phyloP scores from a whole-genome alignment of 1,140 invertebrate species.

The Hypothenemus hampei region DNA sequence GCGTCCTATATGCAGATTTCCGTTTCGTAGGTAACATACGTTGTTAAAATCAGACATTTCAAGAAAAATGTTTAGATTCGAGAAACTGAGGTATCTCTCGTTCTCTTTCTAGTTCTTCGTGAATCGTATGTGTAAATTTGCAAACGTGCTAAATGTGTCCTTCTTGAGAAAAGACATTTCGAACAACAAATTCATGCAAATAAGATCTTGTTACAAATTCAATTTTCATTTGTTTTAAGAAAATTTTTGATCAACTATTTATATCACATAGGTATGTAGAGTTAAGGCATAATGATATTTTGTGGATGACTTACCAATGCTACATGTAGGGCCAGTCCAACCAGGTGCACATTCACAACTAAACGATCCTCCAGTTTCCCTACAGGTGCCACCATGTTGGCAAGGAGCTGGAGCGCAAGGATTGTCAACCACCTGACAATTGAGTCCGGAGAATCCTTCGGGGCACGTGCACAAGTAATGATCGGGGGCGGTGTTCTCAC shows the following conservation, averaged over 20 bases:
- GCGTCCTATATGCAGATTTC: slow-evolving; percentile 23
- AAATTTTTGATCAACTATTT: no score
- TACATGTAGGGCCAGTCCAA: slow-evolving; percentile 78
- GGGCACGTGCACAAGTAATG: slow-evolving; percentile 88
- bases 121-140: slow-evolving; percentile 18
- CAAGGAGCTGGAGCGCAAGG: slow-evolving; percentile 88
- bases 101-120: no score
- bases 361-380: slow-evolving; percentile 52
- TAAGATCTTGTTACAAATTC: no score
- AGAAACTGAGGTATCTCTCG: slow-evolving; percentile 10
- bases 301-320: slow-evolving; percentile 56
- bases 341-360: slow-evolving; percentile 80
- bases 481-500: slow-evolving; percentile 90
- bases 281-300: no score
- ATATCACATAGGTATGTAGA: no score
- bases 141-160: slow-evolving; percentile 20
- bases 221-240: no score
- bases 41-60: slow-evolving; percentile 19
- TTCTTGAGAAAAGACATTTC: slow-evolving; percentile 20
- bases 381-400: slow-evolving; percentile 77
- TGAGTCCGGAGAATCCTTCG: slow-evolving; percentile 83
- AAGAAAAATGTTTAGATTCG: slow-evolving; percentile 23
- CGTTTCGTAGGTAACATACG: slow-evolving; percentile 7
- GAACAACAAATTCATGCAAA: no score
- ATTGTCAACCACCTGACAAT: slow-evolving; percentile 88